phyloP scores from a whole-genome alignment of 2,888 invertebrate species.

The Electrophaes corylata region DNA sequence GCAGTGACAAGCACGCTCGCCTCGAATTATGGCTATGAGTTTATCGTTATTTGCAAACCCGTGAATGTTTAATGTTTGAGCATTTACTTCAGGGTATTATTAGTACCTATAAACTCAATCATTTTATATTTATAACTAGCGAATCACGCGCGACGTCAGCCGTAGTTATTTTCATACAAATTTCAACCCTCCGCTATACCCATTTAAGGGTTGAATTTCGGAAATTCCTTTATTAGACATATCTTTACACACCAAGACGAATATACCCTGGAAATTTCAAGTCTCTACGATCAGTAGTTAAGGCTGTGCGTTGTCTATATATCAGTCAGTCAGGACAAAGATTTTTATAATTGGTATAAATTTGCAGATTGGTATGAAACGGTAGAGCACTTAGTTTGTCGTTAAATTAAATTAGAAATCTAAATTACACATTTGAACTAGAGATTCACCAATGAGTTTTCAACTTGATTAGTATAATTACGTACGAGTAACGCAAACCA shows the following conservation, averaged over 20 bases:
- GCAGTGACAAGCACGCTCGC: conserved; percentile 67
- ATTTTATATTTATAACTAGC: conserved; percentile 4
- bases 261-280: too few relatives aligned
- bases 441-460: conserved; percentile 11
- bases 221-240: too few relatives aligned
- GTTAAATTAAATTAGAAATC: conserved; percentile 9
- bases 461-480: conserved; percentile 19
- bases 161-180: too few relatives aligned
- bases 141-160: too few relatives aligned
- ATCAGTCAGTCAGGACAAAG: too few relatives aligned
- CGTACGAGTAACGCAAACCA: conserved; percentile 2
- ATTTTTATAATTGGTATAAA: too few relatives aligned
- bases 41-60: conserved; percentile 23
- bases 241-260: too few relatives aligned
- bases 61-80: conserved; percentile 18
- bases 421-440: conserved; percentile 14
- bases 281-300: too few relatives aligned
- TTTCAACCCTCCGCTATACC: too few relatives aligned
- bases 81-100: conserved; percentile 16
- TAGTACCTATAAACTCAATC: not conserved
- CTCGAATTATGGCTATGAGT: conserved; percentile 38
- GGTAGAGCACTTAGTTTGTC: not conserved
- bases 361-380: too few relatives aligned
- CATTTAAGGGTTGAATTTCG: too few relatives aligned
- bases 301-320: too few relatives aligned